Conservation (phyloP, 2,113 vertebrate species). For the Raja brachyura region DNA sequence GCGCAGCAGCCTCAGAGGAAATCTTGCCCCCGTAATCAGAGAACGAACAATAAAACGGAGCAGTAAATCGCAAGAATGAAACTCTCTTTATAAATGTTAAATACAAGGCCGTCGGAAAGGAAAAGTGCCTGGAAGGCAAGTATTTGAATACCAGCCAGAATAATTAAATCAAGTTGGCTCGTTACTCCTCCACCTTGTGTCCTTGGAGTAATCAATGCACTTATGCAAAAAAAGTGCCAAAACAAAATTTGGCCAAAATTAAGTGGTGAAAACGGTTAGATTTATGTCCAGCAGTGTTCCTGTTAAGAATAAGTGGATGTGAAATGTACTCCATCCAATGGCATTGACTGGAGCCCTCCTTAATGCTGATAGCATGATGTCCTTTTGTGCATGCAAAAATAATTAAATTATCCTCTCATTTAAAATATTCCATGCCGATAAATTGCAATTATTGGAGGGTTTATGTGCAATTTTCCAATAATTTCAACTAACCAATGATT, state of each 20-base stretch:
- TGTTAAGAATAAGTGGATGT: neutral
- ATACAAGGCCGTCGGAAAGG: neutral
- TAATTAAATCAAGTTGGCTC: conserved; percentile 7
- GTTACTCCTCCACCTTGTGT: neutral
- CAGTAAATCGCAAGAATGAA: neutral
- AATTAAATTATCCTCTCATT: neutral
- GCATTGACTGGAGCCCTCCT: neutral
- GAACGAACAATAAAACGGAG: neutral
- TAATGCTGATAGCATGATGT: neutral
- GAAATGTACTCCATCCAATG: neutral
- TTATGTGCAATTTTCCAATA: neutral
- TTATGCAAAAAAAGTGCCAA: neutral
- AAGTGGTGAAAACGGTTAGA: neutral
- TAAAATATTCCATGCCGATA: neutral
- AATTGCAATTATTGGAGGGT: neutral
- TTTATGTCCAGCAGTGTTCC: neutral
- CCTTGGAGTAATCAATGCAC: neutral
- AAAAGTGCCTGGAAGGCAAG: neutral
- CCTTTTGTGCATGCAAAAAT: neutral
- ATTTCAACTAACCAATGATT: neutral
- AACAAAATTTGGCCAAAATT: neutral
- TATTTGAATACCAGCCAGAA: conserved; percentile 14
- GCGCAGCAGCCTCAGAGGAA: too few relatives aligned
- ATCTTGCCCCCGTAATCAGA: neutral
- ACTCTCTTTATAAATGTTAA: neutral